phyloP scores from a whole-genome alignment of 2,797 vertebrate species.

The Liparis tanakae region DNA sequence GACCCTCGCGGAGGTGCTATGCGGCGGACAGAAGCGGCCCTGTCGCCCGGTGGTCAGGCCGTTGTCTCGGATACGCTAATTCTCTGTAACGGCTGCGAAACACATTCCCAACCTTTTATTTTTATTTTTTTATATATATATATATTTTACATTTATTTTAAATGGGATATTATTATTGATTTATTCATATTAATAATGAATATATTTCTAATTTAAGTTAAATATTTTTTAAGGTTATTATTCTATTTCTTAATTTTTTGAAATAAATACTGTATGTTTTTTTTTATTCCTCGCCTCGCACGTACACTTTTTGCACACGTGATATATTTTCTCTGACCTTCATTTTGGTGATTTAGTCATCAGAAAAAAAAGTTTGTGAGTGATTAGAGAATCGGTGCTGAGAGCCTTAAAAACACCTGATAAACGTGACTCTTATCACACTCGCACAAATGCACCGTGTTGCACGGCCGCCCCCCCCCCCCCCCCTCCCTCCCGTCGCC shows the following conservation, averaged over 20 bases:
- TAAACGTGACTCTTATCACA: slow-evolving; percentile 23
- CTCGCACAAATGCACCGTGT: slow-evolving; percentile 36
- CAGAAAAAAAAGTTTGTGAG: slow-evolving; percentile 23
- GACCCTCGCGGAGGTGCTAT: slow-evolving; percentile 75
- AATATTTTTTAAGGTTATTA: neutral
- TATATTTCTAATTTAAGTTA: neutral
- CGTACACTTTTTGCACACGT: slow-evolving; percentile 3
- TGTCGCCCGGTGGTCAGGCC: slow-evolving; percentile 63
- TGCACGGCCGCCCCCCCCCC: slow-evolving; percentile 51
- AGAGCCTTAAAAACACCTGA: slow-evolving; percentile 31
- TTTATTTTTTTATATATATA: neutral
- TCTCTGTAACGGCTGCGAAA: slow-evolving; percentile 31
- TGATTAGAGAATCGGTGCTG: slow-evolving; percentile 24
- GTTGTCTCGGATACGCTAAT: slow-evolving; percentile 62
- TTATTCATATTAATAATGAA: neutral
- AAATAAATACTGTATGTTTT: neutral
- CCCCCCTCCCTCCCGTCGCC: slow-evolving; percentile 39
- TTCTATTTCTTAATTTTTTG: neutral
- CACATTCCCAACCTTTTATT: slow-evolving; percentile 8
- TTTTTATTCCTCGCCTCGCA: neutral
- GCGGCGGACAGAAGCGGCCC: slow-evolving; percentile 71
- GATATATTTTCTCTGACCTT: slow-evolving; percentile 3
- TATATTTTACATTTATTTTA: neutral
- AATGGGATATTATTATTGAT: neutral
- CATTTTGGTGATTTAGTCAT: slow-evolving; percentile 18